These are phyloP conservation scores for Kryptolebias ocellatus DNA, from an alignment of 2,797 vertebrate species.

Conservation along the genomic window DNA sequence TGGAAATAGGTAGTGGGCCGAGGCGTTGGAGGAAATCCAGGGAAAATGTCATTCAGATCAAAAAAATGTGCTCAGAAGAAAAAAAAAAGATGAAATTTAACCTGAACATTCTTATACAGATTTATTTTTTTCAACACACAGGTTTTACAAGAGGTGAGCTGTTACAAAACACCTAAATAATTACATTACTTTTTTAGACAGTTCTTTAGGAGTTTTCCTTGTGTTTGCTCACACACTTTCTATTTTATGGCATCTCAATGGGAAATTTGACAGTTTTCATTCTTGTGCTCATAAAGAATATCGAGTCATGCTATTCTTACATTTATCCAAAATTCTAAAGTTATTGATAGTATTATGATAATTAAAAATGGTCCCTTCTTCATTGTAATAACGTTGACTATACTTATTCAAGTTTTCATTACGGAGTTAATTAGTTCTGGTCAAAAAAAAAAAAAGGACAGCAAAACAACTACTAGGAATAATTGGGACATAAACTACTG, in stretches of 20 bases:
- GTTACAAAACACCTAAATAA: neutral
- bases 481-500: too few species aligned
- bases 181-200: neutral
- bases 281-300: neutral
- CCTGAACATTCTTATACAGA: neutral
- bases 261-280: neutral
- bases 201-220: neutral
- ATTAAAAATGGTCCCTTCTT: too few species aligned
- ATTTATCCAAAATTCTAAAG: neutral
- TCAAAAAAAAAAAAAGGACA: too few species aligned
- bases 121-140: neutral
- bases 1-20: slow-evolving; percentile 42
- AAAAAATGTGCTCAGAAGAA: neutral
- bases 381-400: too few species aligned
- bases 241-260: neutral
- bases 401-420: too few species aligned
- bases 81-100: neutral
- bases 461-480: too few species aligned
- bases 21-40: slow-evolving; percentile 32
- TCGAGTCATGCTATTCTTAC: neutral
- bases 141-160: neutral
- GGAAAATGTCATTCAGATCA: slow-evolving; percentile 44
- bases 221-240: neutral
- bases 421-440: too few species aligned
- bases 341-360: too few species aligned